Evolutionary conservation across 2,113 vertebrate genomes (phyloP).

Genomic region (Ursus arctos): DNA sequence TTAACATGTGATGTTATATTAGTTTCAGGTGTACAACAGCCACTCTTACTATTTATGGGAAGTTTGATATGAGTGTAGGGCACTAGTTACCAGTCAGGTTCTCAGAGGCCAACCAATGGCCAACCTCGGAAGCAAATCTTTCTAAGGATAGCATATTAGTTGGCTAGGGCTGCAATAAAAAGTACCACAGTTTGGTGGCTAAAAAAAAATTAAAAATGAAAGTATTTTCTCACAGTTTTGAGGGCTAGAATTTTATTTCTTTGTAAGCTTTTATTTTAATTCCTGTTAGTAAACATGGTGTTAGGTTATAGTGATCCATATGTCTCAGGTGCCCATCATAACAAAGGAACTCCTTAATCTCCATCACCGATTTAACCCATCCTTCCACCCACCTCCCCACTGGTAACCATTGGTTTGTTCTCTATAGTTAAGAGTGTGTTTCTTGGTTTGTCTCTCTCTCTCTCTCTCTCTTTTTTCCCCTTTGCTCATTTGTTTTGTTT

Average conservation of each 20-base stretch:
- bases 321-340: neutral
- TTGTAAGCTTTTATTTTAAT: neutral
- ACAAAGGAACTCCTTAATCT: neutral
- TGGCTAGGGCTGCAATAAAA: neutral
- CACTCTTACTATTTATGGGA: neutral
- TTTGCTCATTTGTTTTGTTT: neutral
- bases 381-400: neutral
- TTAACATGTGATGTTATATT: neutral
- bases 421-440: neutral
- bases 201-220: neutral
- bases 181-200: neutral
- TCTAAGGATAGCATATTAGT: neutral
- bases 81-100: neutral
- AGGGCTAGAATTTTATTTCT: neutral
- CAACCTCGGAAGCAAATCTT: neutral
- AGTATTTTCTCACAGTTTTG: neutral
- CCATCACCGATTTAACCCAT: neutral
- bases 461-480: neutral
- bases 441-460: neutral
- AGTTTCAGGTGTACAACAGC: neutral
- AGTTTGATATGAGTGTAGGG: neutral
- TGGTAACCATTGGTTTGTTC: neutral
- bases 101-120: neutral
- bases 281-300: neutral
- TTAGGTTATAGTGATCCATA: neutral